phyloP scores from a whole-genome alignment of 2,113 vertebrate species.

The Hippoglossus stenolepis region DNA sequence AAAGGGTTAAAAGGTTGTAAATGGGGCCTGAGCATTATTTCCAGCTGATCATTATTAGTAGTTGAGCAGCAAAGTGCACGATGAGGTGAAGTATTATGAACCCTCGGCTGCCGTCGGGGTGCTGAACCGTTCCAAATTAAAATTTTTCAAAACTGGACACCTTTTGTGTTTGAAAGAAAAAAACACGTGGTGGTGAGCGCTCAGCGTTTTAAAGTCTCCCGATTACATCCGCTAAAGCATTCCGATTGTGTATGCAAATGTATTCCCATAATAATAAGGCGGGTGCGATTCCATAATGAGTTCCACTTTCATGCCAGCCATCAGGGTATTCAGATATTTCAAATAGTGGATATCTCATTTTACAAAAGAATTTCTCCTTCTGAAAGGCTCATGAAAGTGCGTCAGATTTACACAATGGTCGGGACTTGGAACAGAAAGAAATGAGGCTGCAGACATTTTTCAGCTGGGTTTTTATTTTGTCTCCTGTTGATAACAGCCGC shows the following conservation, averaged over 20 bases:
- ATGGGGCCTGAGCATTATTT: slow-evolving; percentile 30
- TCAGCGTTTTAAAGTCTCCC: slow-evolving; percentile 18
- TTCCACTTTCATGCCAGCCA: slow-evolving; percentile 17
- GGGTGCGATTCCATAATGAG: slow-evolving; percentile 17
- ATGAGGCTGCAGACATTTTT: slow-evolving; percentile 32
- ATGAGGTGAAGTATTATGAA: slow-evolving; percentile 3
- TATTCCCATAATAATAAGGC: slow-evolving; percentile 25
- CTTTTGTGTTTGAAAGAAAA: slow-evolving; percentile 9
- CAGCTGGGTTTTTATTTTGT: slow-evolving; percentile 77
- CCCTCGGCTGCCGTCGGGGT: too few species aligned
- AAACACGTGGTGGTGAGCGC: slow-evolving; percentile 7
- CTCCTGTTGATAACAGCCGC: slow-evolving; percentile 69
- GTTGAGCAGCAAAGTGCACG: slow-evolving; percentile 2
- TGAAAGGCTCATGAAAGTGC: slow-evolving; percentile 33
- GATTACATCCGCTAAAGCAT: slow-evolving; percentile 13
- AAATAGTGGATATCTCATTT: slow-evolving; percentile 29
- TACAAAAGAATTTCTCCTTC: slow-evolving; percentile 17
- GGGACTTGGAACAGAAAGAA: background rate
- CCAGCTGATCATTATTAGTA: background rate
- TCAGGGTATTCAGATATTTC: slow-evolving; percentile 30
- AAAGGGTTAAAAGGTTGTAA: slow-evolving; percentile 42
- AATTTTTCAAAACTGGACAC: background rate
- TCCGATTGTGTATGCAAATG: slow-evolving; percentile 38
- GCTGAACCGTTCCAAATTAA: background rate
- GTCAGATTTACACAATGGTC: slow-evolving; percentile 17